Evolutionary conservation across 2,888 invertebrate genomes (phyloP), one percentile per base, ranked within the genome.

Genomic region (Coenonympha glycerion): DNA sequence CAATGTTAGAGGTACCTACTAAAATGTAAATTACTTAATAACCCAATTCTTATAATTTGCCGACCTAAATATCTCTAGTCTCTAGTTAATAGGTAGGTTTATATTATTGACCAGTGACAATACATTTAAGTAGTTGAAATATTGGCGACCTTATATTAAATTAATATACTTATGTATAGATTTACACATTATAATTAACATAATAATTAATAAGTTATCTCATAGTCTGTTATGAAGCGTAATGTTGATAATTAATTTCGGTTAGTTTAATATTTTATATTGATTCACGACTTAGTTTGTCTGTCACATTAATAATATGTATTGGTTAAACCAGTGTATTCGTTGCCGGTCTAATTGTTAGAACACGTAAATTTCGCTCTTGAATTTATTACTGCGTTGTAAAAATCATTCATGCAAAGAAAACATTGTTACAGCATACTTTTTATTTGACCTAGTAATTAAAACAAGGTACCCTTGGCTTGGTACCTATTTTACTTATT

Each of bases 311-410:
- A 34, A 46, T 41, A 41, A 46, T 41, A 41, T 52, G 33, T 16
- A 46, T 37, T 22, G 26, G 13, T 26, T 11, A 18, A 36, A 40
- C 52, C 2, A 31, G 54, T 37, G 49, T n/a, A n/a, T n/a, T n/a
- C n/a, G n/a, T 36, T 6, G 28, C 37, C 15, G 46, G 47, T 51
- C 37, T 30, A 47, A 34, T 28, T 30, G 30, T 45, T 34, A 21
- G 41, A 8, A 48, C 47, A 33, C 33, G 48, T 40, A 44, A 48
- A 44, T 6, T 39, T 41, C 46, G 49, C 45, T 30, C 53, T 53
- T 53, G 53, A 44, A 53, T 53, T 52, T 42, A 42, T 37, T 41
- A 31, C 19, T 41, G 36, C 19, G 22, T 22, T 18, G 13, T 1
- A 22, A 21, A 22, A 33, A 21, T 9, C n/a, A 21, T 5, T 44